Percentiles rank a stretch among this genome's conserved stretches.
phyloP scores from a whole-genome alignment of 1,140 invertebrate genomes.

The Venturia canescens region DNA sequence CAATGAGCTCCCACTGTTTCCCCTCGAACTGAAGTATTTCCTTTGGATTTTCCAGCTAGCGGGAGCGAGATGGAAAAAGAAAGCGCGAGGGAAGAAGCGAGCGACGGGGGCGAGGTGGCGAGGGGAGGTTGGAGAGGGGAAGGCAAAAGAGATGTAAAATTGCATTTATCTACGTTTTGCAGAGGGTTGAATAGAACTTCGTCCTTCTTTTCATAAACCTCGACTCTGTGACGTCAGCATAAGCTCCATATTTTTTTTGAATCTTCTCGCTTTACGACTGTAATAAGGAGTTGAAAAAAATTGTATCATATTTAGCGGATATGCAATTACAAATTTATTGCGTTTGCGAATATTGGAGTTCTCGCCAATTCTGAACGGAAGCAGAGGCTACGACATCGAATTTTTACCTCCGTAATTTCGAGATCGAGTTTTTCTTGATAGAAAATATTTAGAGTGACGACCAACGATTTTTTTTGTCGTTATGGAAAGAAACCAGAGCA shows the following conservation, averaged over 20 bases:
- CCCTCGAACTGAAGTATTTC: conserved; percentile 53
- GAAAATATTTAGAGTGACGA: no score
- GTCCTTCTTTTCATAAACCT: background rate
- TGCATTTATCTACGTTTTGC: conserved; percentile 61
- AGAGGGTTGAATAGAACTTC: background rate
- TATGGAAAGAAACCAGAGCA: no score
- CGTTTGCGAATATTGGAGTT: no score
- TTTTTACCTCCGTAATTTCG: no score
- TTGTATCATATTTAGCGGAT: no score
- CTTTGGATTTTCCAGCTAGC: conserved; percentile 51
- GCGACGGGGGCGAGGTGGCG: conserved; percentile 13
- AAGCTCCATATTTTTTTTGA: background rate
- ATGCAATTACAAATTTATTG: no score
- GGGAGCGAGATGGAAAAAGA: background rate
- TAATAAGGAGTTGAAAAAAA: conserved; percentile 13
- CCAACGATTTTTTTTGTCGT: no score
- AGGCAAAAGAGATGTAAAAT: conserved; percentile 53
- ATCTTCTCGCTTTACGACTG: conserved; percentile 18
- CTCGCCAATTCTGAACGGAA: no score
- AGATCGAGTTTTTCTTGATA: no score
- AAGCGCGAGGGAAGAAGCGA: conserved; percentile 17
- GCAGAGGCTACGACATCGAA: no score
- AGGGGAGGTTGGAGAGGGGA: conserved; percentile 35
- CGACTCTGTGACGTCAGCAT: conserved; percentile 13
- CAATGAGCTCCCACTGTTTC: conserved; percentile 58